Evolutionary conservation across 2,888 invertebrate genomes (phyloP).

Genomic region (Tridacna gigas): DNA sequence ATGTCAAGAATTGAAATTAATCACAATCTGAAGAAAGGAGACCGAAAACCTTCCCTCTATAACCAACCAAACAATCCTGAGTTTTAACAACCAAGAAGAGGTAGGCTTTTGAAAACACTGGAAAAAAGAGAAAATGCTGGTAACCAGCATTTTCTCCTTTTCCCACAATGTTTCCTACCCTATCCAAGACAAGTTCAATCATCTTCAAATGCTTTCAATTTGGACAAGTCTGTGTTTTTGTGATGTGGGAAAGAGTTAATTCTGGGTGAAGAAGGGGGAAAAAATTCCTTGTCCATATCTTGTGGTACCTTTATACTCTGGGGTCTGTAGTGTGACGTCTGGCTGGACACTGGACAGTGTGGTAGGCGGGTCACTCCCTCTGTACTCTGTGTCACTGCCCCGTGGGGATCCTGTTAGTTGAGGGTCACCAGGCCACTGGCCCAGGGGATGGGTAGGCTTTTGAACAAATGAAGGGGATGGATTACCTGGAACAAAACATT

Average conservation of each 20-base stretch:
- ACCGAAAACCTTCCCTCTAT: no score
- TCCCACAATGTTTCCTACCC: no score
- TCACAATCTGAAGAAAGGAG: no score
- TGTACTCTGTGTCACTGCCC: constrained; percentile 67
- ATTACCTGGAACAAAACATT: constrained; percentile 48
- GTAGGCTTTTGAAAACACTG: no score
- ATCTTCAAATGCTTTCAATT: no score
- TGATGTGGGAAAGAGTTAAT: constrained; percentile 4
- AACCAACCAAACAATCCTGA: no score
- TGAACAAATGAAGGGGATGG: constrained; percentile 51
- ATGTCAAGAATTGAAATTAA: no score
- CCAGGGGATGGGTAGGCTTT: constrained; percentile 43
- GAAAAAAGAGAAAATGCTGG: no score
- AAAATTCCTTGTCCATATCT: constrained; percentile 63
- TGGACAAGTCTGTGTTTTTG: not conserved
- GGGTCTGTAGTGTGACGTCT: constrained; percentile 77
- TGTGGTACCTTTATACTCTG: constrained; percentile 72
- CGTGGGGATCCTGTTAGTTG: constrained; percentile 60
- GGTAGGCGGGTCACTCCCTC: constrained; percentile 54
- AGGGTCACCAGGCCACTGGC: constrained; percentile 73
- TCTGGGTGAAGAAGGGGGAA: constrained; percentile 59
- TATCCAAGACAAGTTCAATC: no score
- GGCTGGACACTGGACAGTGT: constrained; percentile 75
- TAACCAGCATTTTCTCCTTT: no score
- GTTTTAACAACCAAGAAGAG: no score